Evolutionary conservation across 37 sponge, comb jelly and placozoan species (phyloP).

Genomic region (Petrosia ficiformis): DNA sequence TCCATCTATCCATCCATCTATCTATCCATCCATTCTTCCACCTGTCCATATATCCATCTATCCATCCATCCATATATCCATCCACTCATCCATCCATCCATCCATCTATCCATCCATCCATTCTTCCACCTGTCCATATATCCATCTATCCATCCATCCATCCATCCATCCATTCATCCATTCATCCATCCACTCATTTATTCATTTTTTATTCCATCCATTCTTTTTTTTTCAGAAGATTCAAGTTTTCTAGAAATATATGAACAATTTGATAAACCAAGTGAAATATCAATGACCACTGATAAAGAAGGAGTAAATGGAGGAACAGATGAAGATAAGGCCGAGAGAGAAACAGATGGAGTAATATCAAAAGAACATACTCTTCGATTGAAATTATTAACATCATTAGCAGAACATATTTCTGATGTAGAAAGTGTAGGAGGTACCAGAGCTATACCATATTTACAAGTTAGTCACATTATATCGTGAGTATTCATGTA

Average conservation of each 20-base stretch:
- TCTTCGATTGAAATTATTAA: slow-evolving; percentile 40
- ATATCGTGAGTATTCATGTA: background rate
- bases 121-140: too few species aligned
- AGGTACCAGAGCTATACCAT: slow-evolving; percentile 61
- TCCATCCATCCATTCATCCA: too few species aligned
- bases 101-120: too few species aligned
- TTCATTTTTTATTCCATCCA: too few species aligned
- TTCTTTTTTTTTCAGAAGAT: background rate
- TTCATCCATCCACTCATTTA: too few species aligned
- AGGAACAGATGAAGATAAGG: background rate
- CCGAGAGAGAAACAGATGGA: slow-evolving; percentile 8
- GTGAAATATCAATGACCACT: background rate
- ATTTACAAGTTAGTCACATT: slow-evolving; percentile 55
- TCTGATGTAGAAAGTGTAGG: slow-evolving; percentile 40
- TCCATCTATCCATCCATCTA: too few species aligned
- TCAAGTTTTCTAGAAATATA: background rate
- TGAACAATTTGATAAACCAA: background rate
- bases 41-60: too few species aligned
- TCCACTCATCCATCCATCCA: too few species aligned
- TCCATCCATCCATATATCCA: too few species aligned
- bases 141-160: too few species aligned
- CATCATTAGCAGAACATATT: slow-evolving; percentile 35
- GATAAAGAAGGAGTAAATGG: background rate
- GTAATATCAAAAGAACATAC: slow-evolving; percentile 5
- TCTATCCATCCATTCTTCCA: too few species aligned